A percentile compares a stretch with the other conserved stretches of the same genome.
Evolutionary conservation across 2,113 vertebrate species (phyloP).

Genomic region (Alces alces): DNA sequence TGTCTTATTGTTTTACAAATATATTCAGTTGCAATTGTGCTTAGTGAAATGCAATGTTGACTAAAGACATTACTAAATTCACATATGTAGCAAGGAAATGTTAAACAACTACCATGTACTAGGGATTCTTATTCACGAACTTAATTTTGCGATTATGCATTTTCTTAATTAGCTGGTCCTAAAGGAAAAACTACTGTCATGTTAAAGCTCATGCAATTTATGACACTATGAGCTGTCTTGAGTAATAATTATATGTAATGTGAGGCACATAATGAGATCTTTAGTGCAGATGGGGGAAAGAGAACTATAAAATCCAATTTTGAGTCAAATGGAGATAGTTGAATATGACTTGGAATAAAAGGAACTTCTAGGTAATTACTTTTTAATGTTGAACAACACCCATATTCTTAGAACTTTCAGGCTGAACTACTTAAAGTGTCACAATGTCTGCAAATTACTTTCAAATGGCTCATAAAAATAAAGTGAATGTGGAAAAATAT

Average conservation of each 20-base stretch:
- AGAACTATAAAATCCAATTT: neutral
- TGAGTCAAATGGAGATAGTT: neutral
- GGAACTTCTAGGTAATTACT: neutral
- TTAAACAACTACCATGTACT: neutral
- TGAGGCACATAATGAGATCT: neutral
- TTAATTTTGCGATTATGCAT: neutral
- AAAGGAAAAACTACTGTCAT: neutral
- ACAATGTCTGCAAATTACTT: neutral
- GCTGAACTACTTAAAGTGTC: neutral
- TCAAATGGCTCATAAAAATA: neutral
- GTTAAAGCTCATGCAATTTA: neutral
- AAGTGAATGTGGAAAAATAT: neutral
- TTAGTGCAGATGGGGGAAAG: neutral
- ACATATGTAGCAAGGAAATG: neutral
- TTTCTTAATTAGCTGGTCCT: neutral
- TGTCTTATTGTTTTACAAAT: neutral
- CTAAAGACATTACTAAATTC: neutral
- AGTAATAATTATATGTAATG: neutral
- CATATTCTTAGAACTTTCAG: neutral
- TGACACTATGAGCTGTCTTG: neutral
- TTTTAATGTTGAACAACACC: neutral
- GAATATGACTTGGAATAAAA: neutral
- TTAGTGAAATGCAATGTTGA: conserved; percentile 7
- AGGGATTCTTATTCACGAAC: neutral
- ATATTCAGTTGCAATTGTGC: neutral